These are phyloP conservation scores for Operophtera brumata DNA, from an alignment of 2,888 invertebrate species.

Conservation along the genomic window DNA sequence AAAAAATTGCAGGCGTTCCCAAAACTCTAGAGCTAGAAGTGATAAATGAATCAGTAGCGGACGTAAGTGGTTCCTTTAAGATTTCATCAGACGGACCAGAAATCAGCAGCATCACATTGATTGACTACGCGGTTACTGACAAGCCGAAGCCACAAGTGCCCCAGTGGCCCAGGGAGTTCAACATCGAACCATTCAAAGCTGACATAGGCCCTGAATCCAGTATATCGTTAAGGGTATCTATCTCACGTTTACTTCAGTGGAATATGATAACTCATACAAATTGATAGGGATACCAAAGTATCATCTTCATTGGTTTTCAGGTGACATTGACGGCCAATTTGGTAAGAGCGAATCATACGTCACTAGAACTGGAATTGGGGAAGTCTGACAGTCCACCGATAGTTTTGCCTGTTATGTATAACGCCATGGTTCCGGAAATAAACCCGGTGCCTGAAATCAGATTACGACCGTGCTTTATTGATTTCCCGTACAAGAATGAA, in stretches of 20 bases:
- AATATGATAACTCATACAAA: neutral
- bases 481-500: slow-evolving; percentile 75
- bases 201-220: slow-evolving; percentile 68
- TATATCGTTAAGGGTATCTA: slow-evolving; percentile 63
- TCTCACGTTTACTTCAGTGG: neutral
- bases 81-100: slow-evolving; percentile 80
- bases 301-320: slow-evolving; percentile 49
- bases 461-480: slow-evolving; percentile 81
- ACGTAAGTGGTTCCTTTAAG: slow-evolving; percentile 73
- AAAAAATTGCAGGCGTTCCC: slow-evolving; percentile 65
- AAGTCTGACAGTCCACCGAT: slow-evolving; percentile 79
- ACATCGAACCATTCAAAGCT: slow-evolving; percentile 70
- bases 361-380: slow-evolving; percentile 78
- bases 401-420: slow-evolving; percentile 73
- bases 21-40: slow-evolving; percentile 68
- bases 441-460: slow-evolving; percentile 72
- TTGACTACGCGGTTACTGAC: slow-evolving; percentile 65
- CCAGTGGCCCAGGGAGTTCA: slow-evolving; percentile 78
- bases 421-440: slow-evolving; percentile 75
- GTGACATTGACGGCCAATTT: slow-evolving; percentile 78
- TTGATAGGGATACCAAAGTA: neutral
- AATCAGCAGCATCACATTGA: slow-evolving; percentile 69
- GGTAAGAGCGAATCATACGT: slow-evolving; percentile 66
- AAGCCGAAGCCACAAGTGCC: slow-evolving; percentile 65
- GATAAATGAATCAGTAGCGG: slow-evolving; percentile 78